These are phyloP conservation scores for Rhagoletis pomonella DNA, from an alignment of 1,140 invertebrate species.

Conservation along the genomic window DNA sequence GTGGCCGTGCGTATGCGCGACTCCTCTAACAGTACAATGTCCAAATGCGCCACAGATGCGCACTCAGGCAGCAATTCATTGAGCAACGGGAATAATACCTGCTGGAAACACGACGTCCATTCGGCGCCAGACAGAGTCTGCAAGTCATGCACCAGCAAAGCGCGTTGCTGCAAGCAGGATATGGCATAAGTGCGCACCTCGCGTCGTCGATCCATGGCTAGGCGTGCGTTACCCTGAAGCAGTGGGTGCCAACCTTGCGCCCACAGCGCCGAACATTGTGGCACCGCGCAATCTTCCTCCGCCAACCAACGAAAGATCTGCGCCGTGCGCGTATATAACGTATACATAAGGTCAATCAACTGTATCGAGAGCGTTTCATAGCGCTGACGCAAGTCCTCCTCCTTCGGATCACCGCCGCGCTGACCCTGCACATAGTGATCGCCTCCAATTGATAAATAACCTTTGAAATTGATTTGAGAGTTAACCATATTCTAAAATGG, in stretches of 20 bases:
- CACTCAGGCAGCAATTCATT: slow-evolving; percentile 84
- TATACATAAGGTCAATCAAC: slow-evolving; percentile 96
- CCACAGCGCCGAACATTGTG: slow-evolving; percentile 87
- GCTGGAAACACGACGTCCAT: slow-evolving; percentile 96
- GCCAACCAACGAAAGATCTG: slow-evolving; percentile 95
- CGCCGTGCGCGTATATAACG: slow-evolving; percentile 92
- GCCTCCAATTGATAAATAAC: slow-evolving; percentile 10
- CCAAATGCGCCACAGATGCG: slow-evolving; percentile 75
- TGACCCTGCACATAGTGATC: slow-evolving; percentile 35
- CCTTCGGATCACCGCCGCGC: slow-evolving; percentile 61
- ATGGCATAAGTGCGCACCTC: slow-evolving; percentile 94
- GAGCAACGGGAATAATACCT: slow-evolving; percentile 95
- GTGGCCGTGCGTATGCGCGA: slow-evolving; percentile 90
- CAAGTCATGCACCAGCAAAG: slow-evolving; percentile 94
- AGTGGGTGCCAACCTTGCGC: slow-evolving; percentile 94
- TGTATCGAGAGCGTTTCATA: slow-evolving; percentile 77
- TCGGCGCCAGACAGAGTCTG: slow-evolving; percentile 88
- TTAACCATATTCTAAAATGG: too few species aligned
- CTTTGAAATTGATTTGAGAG: too few species aligned
- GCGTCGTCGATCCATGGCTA: slow-evolving; percentile 93
- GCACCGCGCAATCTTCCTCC: slow-evolving; percentile 82
- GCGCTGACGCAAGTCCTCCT: slow-evolving; percentile 69
- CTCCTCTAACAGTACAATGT: slow-evolving; percentile 84
- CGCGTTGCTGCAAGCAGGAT: slow-evolving; percentile 91
- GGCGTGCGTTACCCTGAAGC: slow-evolving; percentile 91